A percentile compares a stretch with the other conserved stretches of the same genome.
phyloP scores from a whole-genome alignment of 2,797 vertebrate genomes.

The Caiman crocodilus region DNA sequence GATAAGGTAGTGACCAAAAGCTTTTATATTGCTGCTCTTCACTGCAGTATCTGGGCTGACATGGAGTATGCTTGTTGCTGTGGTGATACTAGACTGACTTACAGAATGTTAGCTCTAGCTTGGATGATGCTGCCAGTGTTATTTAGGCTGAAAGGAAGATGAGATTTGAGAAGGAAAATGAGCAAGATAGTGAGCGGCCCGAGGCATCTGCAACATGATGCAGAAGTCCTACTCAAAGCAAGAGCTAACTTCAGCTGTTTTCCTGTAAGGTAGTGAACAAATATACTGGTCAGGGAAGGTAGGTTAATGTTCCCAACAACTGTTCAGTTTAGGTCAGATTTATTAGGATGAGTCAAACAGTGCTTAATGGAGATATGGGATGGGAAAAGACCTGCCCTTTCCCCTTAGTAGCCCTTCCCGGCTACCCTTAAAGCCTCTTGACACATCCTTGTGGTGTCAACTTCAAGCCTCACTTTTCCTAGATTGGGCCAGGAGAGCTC shows the following conservation, averaged over 20 bases:
- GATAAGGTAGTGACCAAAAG: rapidly evolving
- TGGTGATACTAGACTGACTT: background rate
- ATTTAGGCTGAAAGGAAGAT: constrained; percentile 18
- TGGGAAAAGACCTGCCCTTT: background rate
- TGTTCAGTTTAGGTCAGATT: background rate
- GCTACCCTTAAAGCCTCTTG: constrained; percentile 4
- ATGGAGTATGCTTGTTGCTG: background rate
- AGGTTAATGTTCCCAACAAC: background rate
- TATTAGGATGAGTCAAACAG: background rate
- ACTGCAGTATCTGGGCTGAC: background rate
- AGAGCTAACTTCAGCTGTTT: background rate
- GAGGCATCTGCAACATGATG: rapidly evolving
- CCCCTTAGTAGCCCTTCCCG: background rate
- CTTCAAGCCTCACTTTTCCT: background rate
- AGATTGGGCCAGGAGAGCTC: background rate
- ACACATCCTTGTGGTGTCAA: background rate
- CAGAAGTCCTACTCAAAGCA: rapidly evolving
- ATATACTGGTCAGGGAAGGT: background rate
- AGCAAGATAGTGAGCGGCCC: background rate
- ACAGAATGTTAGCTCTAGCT: background rate
- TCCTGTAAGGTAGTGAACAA: background rate
- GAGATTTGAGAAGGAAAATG: background rate
- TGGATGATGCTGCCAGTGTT: background rate
- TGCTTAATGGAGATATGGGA: background rate
- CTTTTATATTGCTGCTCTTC: background rate